Evolutionary conservation across 2,113 vertebrate species (phyloP).

Genomic region (Chroicocephalus ridibundus): DNA sequence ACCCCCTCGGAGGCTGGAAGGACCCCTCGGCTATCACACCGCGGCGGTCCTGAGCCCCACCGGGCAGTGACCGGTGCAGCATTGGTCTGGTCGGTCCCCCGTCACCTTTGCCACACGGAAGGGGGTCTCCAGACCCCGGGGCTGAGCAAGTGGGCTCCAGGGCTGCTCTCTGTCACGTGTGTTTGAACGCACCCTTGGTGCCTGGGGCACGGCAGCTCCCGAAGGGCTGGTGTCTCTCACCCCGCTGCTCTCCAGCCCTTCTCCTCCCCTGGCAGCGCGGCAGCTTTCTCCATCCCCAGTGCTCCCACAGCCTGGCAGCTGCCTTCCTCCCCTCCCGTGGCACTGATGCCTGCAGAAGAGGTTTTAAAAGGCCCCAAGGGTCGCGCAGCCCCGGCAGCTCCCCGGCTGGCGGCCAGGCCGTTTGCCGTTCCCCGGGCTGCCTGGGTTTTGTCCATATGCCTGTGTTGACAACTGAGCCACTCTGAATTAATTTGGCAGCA

Average conservation of each 20-base stretch:
- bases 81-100: neutral
- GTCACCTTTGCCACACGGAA: accelerated
- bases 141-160: neutral
- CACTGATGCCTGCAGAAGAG: accelerated
- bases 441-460: conserved; percentile 48
- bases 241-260: neutral
- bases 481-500: conserved; percentile 58
- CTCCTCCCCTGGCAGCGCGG: accelerated
- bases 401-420: neutral
- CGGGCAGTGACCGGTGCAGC: accelerated
- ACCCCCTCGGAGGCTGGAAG: neutral
- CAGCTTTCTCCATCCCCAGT: neutral
- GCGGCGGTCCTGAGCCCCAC: accelerated
- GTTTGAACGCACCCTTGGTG: accelerated
- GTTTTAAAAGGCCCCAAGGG: neutral
- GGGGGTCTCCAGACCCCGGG: accelerated
- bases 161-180: neutral
- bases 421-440: neutral
- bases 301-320: accelerated
- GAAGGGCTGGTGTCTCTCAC: neutral
- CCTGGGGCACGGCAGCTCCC: neutral
- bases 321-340: accelerated
- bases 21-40: accelerated
- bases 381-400: neutral
- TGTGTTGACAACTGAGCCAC: conserved; percentile 17